phyloP scores from a whole-genome alignment of 1,140 invertebrate genomes.

The Saccostrea glomerata region DNA sequence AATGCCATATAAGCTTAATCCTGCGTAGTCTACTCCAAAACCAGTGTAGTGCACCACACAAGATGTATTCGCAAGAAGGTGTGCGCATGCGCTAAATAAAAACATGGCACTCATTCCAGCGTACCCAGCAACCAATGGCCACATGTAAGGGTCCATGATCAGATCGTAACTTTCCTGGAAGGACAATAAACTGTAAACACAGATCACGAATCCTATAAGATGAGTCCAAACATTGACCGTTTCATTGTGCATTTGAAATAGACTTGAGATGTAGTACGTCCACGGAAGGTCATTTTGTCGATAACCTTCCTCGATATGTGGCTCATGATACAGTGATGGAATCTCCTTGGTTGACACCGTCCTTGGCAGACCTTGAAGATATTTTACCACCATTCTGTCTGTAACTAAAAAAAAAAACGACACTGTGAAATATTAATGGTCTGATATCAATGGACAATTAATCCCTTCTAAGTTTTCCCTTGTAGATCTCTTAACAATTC shows the following conservation, averaged over 20 bases:
- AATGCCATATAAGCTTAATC: constrained; percentile 41
- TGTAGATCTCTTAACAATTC: background rate
- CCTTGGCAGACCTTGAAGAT: background rate
- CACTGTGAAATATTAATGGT: background rate
- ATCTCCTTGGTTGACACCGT: constrained; percentile 57
- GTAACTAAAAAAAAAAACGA: background rate
- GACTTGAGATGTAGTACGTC: constrained; percentile 66
- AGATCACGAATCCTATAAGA: constrained; percentile 58
- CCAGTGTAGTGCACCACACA: constrained; percentile 64
- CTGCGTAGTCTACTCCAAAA: constrained; percentile 64
- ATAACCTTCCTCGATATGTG: constrained; percentile 66
- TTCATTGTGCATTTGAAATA: constrained; percentile 74
- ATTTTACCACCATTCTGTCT: constrained; percentile 7
- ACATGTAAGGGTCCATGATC: background rate
- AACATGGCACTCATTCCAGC: constrained; percentile 10
- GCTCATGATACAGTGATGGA: constrained; percentile 55
- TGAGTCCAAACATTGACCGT: constrained; percentile 74
- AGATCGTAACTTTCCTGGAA: constrained; percentile 9
- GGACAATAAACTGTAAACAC: constrained; percentile 41
- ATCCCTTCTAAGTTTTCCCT: background rate
- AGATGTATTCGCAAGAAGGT: constrained; percentile 65
- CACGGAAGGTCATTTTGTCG: constrained; percentile 59
- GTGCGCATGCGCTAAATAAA: constrained; percentile 62
- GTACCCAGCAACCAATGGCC: constrained; percentile 26
- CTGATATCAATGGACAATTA: background rate